Evolutionary conservation across 2,888 invertebrate species (phyloP).

Genomic region (Steromphala cineraria): DNA sequence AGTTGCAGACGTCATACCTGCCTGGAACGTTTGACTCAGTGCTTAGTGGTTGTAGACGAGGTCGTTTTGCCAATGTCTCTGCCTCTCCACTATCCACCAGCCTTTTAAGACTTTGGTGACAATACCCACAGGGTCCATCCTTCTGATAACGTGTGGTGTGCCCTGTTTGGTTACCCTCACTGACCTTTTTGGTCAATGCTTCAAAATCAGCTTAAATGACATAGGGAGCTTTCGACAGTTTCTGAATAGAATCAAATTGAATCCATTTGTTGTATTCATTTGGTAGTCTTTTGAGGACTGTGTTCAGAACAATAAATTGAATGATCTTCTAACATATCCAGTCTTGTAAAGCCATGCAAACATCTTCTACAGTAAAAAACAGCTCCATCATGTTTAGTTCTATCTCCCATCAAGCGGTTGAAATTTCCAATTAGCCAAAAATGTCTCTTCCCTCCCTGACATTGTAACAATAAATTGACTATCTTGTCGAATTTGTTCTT

Average conservation of each 20-base stretch:
- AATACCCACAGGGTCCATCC: too few relatives aligned
- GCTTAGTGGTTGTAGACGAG: not conserved
- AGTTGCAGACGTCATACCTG: not conserved
- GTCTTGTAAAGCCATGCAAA: conserved; percentile 5
- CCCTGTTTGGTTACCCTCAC: too few relatives aligned
- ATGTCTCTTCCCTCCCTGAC: conserved; percentile 12
- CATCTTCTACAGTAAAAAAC: conserved; percentile 14
- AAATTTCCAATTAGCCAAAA: conserved; percentile 23
- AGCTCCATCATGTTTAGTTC: not conserved
- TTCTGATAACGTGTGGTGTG: too few relatives aligned
- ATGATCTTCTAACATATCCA: conserved; percentile 7
- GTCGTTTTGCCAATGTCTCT: not conserved
- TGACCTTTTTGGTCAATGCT: too few relatives aligned
- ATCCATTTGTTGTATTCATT: too few relatives aligned
- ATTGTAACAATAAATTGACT: not conserved
- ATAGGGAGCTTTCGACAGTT: too few relatives aligned
- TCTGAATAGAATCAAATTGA: too few relatives aligned
- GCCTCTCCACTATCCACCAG: too few relatives aligned
- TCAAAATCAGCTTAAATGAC: too few relatives aligned
- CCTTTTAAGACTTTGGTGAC: too few relatives aligned
- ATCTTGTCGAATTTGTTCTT: not conserved
- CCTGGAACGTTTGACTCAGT: not conserved
- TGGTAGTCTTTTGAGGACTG: too few relatives aligned
- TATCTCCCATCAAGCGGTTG: conserved; percentile 7
- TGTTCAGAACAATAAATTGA: not conserved